These are phyloP conservation scores for Antheraea mylitta DNA, from an alignment of 1,140 invertebrate genomes.

Conservation along the genomic window DNA sequence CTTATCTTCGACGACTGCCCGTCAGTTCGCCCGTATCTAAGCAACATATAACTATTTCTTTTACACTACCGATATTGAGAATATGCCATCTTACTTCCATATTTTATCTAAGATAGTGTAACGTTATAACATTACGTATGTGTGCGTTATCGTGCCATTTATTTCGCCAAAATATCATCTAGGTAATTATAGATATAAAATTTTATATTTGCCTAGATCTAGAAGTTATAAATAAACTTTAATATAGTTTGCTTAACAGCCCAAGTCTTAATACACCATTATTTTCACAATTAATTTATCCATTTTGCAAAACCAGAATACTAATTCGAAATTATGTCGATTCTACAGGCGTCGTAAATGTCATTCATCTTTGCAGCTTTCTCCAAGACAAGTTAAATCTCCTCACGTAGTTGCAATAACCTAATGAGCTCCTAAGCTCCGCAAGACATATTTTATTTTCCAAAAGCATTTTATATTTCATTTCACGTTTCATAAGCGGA, in stretches of 20 bases:
- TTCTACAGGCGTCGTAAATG: conserved; percentile 15
- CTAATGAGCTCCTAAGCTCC: conserved; percentile 73
- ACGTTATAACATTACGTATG: too few relatives aligned
- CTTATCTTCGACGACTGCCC: too few relatives aligned
- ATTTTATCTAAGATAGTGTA: too few relatives aligned
- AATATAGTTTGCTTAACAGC: neutral
- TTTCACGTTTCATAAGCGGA: conserved; percentile 77
- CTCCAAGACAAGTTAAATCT: conserved; percentile 60
- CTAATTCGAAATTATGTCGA: conserved; percentile 1
- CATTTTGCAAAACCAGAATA: neutral
- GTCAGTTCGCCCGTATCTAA: too few relatives aligned
- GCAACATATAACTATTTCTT: too few relatives aligned
- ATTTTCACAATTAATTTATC: neutral
- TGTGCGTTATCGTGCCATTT: too few relatives aligned
- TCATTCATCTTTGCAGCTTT: conserved; percentile 57
- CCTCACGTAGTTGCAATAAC: conserved; percentile 71
- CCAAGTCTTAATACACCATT: neutral
- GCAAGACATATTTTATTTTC: conserved; percentile 72
- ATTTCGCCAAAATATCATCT: too few relatives aligned
- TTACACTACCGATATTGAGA: too few relatives aligned
- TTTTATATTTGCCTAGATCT: too few relatives aligned
- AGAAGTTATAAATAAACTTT: neutral
- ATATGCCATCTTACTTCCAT: too few relatives aligned
- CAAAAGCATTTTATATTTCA: conserved; percentile 78
- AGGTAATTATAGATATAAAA: too few relatives aligned